phyloP scores from a whole-genome alignment of 2,888 invertebrate species.

The Magallana nippona region DNA sequence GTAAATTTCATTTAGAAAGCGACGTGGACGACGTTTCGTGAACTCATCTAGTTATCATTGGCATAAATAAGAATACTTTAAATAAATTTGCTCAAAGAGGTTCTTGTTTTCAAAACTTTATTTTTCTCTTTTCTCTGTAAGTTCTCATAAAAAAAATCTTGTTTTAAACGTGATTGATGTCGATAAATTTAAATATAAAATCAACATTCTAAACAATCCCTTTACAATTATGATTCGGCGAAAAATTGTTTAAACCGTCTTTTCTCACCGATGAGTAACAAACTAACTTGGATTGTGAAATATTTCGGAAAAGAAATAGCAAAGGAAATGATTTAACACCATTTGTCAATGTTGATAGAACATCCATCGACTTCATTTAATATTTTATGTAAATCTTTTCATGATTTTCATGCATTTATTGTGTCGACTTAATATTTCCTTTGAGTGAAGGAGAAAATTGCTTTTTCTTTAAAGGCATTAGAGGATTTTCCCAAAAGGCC shows the following conservation, averaged over 20 bases:
- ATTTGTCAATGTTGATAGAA: slow-evolving; percentile 31
- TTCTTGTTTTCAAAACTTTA: no score
- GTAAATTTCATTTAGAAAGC: slow-evolving; percentile 31
- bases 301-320: neutral
- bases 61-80: no score
- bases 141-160: no score
- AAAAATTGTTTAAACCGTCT: no score
- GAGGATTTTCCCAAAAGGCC: slow-evolving; percentile 18
- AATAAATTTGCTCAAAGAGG: no score
- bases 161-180: no score
- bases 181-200: no score
- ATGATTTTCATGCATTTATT: slow-evolving; percentile 37
- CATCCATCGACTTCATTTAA: slow-evolving; percentile 26
- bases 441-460: slow-evolving; percentile 33
- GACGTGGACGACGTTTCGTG: slow-evolving; percentile 20
- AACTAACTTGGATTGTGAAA: neutral
- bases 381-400: slow-evolving; percentile 38
- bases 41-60: neutral
- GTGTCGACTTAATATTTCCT: slow-evolving; percentile 28
- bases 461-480: slow-evolving; percentile 31
- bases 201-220: no score
- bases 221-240: no score
- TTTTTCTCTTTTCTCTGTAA: no score
- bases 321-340: slow-evolving; percentile 21
- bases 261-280: no score